phyloP scores from a whole-genome alignment of 2,113 vertebrate genomes.

The Perognathus longimembris region DNA sequence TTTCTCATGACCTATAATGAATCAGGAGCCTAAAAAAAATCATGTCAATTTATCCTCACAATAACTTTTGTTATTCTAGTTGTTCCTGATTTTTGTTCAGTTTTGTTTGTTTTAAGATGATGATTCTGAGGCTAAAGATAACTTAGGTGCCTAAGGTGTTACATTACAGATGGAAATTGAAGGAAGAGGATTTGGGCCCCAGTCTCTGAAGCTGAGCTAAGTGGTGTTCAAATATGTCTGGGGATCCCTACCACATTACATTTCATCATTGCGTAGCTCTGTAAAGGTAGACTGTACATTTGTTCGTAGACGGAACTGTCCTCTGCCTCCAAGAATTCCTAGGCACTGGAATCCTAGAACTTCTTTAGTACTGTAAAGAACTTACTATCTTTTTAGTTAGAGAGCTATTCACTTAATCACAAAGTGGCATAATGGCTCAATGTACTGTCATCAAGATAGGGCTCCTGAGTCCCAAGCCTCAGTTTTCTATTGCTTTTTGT shows the following conservation, averaged over 20 bases:
- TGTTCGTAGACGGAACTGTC: neutral
- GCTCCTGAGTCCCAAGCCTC: neutral
- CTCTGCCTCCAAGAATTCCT: neutral
- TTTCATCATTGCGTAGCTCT: neutral
- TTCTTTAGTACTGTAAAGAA: neutral
- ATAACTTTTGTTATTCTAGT: neutral
- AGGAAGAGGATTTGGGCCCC: neutral
- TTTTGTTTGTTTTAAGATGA: constrained; percentile 20
- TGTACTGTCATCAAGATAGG: neutral
- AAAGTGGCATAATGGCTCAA: neutral
- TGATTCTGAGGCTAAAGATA: constrained; percentile 12
- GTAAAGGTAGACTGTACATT: neutral
- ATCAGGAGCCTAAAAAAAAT: constrained; percentile 21
- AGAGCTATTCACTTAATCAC: neutral
- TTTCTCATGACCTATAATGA: neutral
- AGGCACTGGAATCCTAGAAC: neutral
- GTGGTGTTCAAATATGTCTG: neutral
- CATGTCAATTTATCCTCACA: neutral
- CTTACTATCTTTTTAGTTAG: neutral
- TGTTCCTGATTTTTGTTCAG: neutral
- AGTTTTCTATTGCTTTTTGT: neutral
- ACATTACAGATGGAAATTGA: neutral
- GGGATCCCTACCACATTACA: neutral
- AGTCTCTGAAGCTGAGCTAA: neutral
- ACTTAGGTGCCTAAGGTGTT: neutral